Conservation (phyloP, 2,888 invertebrate genomes). For the Flexamia atlantica region DNA sequence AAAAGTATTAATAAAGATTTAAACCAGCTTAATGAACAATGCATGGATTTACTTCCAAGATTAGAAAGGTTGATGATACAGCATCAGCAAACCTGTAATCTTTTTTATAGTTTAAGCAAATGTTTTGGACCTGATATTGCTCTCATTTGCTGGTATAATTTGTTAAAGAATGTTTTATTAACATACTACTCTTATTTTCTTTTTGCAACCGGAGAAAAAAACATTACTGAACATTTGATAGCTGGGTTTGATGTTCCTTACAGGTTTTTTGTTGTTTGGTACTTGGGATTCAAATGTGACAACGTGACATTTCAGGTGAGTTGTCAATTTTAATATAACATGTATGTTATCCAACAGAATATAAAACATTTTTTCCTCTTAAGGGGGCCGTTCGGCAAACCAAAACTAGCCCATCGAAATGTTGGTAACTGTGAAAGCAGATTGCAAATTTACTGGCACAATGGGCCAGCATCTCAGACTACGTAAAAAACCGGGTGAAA, state of each 20-base stretch:
- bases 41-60: neutral
- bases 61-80: slow-evolving; percentile 19
- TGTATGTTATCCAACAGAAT: too few species aligned
- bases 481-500: too few species aligned
- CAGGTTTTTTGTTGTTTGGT: slow-evolving; percentile 42
- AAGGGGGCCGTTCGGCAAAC: too few species aligned
- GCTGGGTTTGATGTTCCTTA: slow-evolving; percentile 22
- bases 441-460: too few species aligned
- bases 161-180: slow-evolving; percentile 9
- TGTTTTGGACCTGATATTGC: slow-evolving; percentile 37
- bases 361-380: too few species aligned
- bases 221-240: neutral
- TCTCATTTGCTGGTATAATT: slow-evolving; percentile 16
- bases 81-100: neutral
- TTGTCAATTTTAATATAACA: neutral
- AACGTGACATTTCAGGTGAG: slow-evolving; percentile 35
- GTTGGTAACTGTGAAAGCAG: too few species aligned
- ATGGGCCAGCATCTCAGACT: too few species aligned
- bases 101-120: slow-evolving; percentile 2
- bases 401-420: too few species aligned
- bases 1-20: slow-evolving; percentile 10
- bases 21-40: neutral
- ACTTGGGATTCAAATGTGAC: slow-evolving; percentile 42
- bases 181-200: slow-evolving; percentile 37
- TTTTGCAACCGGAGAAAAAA: neutral